phyloP scores from a whole-genome alignment of 2,113 vertebrate genomes.

The Plecotus auritus region DNA sequence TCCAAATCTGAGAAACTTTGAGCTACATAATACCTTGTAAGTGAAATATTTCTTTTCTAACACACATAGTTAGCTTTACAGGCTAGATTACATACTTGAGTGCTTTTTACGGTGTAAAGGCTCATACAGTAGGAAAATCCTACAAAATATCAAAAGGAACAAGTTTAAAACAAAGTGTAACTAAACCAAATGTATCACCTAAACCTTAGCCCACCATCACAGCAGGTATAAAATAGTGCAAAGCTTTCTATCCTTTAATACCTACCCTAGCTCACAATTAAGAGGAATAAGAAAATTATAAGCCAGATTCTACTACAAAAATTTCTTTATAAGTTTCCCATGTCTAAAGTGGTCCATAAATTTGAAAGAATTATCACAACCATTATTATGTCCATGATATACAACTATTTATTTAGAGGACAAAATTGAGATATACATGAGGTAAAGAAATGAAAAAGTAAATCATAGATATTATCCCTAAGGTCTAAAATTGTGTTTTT shows the following conservation, averaged over 20 bases:
- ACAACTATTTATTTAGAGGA: neutral
- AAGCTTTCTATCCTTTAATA: neutral
- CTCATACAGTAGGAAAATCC: constrained; percentile 24
- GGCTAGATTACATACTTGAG: constrained; percentile 35
- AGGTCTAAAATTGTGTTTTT: neutral
- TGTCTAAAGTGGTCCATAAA: neutral
- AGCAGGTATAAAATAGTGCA: neutral
- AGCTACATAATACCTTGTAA: constrained; percentile 48
- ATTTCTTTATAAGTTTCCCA: neutral
- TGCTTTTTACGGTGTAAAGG: constrained; percentile 41
- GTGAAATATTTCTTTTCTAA: constrained; percentile 40
- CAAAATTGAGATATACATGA: neutral
- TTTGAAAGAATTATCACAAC: neutral
- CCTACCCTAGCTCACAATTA: neutral
- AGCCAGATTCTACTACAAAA: neutral
- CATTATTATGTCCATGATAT: neutral
- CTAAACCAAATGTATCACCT: neutral
- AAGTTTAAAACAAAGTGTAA: constrained; percentile 24
- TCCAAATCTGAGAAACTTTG: constrained; percentile 33
- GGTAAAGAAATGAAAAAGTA: neutral
- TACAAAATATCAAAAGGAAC: constrained; percentile 41
- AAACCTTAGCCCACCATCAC: constrained; percentile 3
- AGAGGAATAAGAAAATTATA: neutral
- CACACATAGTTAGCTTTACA: constrained; percentile 35
- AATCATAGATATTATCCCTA: neutral